Percentiles rank a stretch among this genome's conserved stretches.
These are phyloP conservation scores for Calliphora vicina DNA, from an alignment of 1,140 invertebrate species.

Conservation along the genomic window DNA sequence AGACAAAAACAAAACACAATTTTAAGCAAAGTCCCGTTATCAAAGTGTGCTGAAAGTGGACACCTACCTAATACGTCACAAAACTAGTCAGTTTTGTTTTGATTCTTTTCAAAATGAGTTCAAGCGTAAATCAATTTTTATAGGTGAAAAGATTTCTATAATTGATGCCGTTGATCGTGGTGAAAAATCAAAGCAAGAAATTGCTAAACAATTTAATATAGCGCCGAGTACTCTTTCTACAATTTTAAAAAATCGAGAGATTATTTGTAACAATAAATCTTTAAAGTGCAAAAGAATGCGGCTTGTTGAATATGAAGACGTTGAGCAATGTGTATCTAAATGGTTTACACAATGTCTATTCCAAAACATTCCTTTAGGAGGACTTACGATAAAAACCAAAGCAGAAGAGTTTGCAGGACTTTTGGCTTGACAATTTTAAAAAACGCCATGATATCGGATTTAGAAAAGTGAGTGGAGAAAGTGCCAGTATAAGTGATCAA, in stretches of 20 bases:
- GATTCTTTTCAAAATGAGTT: not conserved
- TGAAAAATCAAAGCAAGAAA: too few species aligned
- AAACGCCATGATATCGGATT: not conserved
- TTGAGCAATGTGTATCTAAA: slow-evolving; percentile 17
- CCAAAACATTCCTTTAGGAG: not conserved
- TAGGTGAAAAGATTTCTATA: not conserved
- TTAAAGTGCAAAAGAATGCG: not conserved
- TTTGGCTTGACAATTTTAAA: not conserved
- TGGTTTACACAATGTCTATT: not conserved
- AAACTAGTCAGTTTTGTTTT: not conserved
- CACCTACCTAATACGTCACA: not conserved
- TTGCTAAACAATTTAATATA: too few species aligned
- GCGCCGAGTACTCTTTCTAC: slow-evolving; percentile 3
- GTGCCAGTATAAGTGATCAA: not conserved
- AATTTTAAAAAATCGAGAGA: slow-evolving; percentile 10
- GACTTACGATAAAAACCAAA: not conserved
- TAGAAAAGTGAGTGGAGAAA: not conserved
- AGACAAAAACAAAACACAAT: not conserved
- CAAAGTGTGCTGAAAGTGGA: not conserved
- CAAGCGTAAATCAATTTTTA: not conserved
- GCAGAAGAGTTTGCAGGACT: not conserved
- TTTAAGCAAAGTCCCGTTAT: not conserved
- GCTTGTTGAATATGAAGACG: not conserved
- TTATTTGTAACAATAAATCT: not conserved
- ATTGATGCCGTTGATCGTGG: too few species aligned